phyloP scores from a whole-genome alignment of 2,888 invertebrate genomes.

The Spisula subtruncata region DNA sequence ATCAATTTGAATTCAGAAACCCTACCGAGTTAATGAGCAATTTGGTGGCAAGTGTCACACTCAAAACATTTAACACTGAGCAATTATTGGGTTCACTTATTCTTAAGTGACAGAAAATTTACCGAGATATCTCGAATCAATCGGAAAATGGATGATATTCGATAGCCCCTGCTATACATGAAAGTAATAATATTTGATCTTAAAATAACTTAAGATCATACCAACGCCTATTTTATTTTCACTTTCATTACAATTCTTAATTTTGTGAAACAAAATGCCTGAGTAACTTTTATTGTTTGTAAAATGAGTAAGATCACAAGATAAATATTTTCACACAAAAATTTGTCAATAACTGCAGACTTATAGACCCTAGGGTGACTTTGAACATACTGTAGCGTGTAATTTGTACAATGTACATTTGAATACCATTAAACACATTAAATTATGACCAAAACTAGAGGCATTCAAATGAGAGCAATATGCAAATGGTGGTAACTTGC shows the following conservation, averaged over 20 bases:
- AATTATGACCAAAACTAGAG: not conserved
- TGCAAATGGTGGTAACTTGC: not conserved
- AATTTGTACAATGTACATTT: conserved; percentile 15
- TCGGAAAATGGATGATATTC: not conserved
- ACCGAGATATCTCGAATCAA: not conserved
- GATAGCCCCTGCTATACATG: conserved; percentile 1
- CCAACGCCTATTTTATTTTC: not conserved
- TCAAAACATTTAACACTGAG: not conserved
- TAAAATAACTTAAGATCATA: not conserved
- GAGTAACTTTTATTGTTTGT: conserved; percentile 44
- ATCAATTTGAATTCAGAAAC: not conserved
- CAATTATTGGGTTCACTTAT: conserved; percentile 22
- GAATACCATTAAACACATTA: not conserved
- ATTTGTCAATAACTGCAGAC: conserved; percentile 22
- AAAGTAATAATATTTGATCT: not conserved
- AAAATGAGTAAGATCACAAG: conserved; percentile 25
- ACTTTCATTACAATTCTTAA: conserved; percentile 27
- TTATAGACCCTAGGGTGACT: not conserved
- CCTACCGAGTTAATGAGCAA: not conserved
- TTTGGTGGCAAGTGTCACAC: not conserved
- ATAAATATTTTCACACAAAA: conserved; percentile 42
- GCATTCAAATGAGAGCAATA: not conserved
- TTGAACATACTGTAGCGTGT: not conserved
- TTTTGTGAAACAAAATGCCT: conserved; percentile 30
- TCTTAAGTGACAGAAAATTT: not conserved